These are phyloP conservation scores for Apantesis nais DNA, from an alignment of 2,888 invertebrate genomes.

Conservation along the genomic window DNA sequence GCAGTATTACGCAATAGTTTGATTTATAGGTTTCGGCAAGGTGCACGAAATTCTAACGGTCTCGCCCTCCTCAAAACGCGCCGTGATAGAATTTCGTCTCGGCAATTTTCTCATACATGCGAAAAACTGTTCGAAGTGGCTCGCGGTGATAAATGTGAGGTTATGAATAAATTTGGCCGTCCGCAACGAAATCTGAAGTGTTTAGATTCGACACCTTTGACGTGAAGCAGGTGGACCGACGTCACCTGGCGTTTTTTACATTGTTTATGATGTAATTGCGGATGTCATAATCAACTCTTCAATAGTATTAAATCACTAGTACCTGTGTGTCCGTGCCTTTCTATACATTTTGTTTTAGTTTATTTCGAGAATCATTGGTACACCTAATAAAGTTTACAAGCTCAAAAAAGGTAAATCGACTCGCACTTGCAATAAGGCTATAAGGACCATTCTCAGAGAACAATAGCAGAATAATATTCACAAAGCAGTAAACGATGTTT, in stretches of 20 bases:
- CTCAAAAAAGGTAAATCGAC: constrained; percentile 48
- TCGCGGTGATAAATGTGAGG: constrained; percentile 79
- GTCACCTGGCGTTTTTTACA: constrained; percentile 52
- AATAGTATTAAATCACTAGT: constrained; percentile 37
- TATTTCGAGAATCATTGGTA: constrained; percentile 42
- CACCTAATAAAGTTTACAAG: constrained; percentile 63
- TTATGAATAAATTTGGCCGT: constrained; percentile 81
- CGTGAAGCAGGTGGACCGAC: constrained; percentile 63
- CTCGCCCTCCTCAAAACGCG: constrained; percentile 62
- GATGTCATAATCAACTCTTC: constrained; percentile 31
- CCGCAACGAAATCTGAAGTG: constrained; percentile 73
- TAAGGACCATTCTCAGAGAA: constrained; percentile 54
- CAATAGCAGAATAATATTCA: constrained; percentile 64
- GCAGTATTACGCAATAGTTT: constrained; percentile 82
- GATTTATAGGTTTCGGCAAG: constrained; percentile 83
- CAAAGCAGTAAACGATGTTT: constrained; percentile 59
- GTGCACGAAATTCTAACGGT: constrained; percentile 78
- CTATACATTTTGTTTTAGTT: constrained; percentile 46
- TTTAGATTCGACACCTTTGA: constrained; percentile 74
- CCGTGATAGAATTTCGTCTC: constrained; percentile 78
- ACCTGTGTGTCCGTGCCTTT: constrained; percentile 23
- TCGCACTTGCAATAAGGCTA: constrained; percentile 54
- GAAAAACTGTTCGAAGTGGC: constrained; percentile 76
- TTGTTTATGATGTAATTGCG: constrained; percentile 40
- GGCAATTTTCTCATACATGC: constrained; percentile 77